These are phyloP conservation scores for Leptopilina clavipes DNA, from an alignment of 1,140 invertebrate species.

Conservation along the genomic window DNA sequence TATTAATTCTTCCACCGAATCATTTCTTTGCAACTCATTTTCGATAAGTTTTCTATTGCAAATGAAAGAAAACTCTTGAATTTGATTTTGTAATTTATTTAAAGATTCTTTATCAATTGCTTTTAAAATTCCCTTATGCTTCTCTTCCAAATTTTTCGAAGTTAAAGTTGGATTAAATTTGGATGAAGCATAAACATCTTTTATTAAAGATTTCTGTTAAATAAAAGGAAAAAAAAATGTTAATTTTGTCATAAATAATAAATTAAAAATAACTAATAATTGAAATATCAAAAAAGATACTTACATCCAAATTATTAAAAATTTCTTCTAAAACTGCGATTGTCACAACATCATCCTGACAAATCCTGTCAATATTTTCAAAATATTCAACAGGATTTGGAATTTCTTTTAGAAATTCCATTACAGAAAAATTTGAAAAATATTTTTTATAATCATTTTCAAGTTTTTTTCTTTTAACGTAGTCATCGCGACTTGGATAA, in stretches of 20 bases:
- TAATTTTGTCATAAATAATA: background rate
- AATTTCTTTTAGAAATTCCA: conserved; percentile 76
- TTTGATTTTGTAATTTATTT: background rate
- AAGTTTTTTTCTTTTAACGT: conserved; percentile 64
- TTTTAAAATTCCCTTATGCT: background rate
- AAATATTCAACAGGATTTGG: conserved; percentile 76
- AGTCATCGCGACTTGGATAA: conserved; percentile 61
- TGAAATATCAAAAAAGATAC: conserved; percentile 36
- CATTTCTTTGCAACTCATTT: background rate
- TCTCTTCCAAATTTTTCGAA: conserved; percentile 49
- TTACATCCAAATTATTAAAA: conserved; percentile 57
- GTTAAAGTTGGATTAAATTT: conserved; percentile 63
- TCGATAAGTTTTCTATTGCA: background rate
- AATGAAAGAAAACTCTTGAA: background rate
- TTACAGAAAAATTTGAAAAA: conserved; percentile 70
- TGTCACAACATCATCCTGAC: conserved; percentile 54
- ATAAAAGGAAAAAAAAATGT: conserved; percentile 30
- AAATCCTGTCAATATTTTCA: conserved; percentile 66
- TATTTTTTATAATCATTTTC: conserved; percentile 67
- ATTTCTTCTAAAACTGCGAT: conserved; percentile 66
- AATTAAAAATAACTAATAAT: conserved; percentile 12
- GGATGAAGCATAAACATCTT: conserved; percentile 45
- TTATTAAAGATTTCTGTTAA: conserved; percentile 44
- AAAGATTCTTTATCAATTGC: background rate
- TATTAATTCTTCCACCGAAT: conserved; percentile 62